Percentiles rank a stretch among this genome's conserved stretches.
phyloP scores from a whole-genome alignment of 1,140 invertebrate species.

The Acromyrmex heyeri region DNA sequence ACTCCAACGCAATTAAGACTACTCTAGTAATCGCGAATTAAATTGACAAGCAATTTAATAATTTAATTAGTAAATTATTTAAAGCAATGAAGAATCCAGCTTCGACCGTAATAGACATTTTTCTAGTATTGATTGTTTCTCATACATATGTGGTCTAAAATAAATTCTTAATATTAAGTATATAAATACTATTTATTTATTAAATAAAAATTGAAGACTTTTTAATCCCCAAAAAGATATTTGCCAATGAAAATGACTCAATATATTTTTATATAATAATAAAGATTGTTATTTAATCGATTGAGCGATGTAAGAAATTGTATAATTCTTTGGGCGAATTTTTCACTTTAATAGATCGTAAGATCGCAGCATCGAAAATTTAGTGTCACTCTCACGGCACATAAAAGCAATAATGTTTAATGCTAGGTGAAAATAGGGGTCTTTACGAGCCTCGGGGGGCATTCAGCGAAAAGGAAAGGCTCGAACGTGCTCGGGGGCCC shows the following conservation, averaged over 20 bases:
- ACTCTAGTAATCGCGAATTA: too few species aligned
- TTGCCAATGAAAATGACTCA: neutral
- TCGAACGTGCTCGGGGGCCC: slow-evolving; percentile 56
- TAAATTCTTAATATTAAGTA: neutral
- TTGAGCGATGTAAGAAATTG: neutral
- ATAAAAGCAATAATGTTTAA: slow-evolving; percentile 50
- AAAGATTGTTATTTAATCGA: neutral
- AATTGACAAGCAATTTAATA: too few species aligned
- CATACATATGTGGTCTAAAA: too few species aligned
- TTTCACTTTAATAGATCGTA: neutral
- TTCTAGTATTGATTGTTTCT: too few species aligned
- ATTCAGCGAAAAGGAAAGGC: slow-evolving; percentile 60
- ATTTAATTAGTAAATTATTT: too few species aligned
- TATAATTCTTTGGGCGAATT: slow-evolving; percentile 14
- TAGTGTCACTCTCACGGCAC: slow-evolving; percentile 31
- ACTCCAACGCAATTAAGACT: too few species aligned
- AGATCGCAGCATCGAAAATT: slow-evolving; percentile 27
- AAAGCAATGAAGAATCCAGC: too few species aligned
- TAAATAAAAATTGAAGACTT: neutral
- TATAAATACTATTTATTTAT: neutral
- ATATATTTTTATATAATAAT: neutral
- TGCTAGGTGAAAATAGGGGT: slow-evolving; percentile 57
- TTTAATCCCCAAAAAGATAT: neutral
- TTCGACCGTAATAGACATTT: too few species aligned
- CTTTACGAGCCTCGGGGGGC: slow-evolving; percentile 50